A percentile compares a stretch with the other conserved stretches of the same genome.
Evolutionary conservation across 2,113 vertebrate species (phyloP).

Genomic region (Antechinus flavipes): DNA sequence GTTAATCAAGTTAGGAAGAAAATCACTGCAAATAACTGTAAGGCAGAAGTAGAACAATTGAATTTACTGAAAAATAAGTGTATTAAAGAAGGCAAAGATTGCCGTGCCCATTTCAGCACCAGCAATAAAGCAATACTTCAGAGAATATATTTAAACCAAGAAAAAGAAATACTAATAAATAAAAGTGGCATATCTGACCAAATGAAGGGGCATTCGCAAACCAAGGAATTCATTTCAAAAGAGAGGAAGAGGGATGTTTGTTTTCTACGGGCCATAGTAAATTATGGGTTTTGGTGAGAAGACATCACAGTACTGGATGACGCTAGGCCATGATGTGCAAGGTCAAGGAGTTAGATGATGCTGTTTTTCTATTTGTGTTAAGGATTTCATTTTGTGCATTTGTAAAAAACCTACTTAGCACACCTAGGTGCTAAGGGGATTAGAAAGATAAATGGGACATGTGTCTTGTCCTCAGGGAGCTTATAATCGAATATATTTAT

Average conservation of each 20-base stretch:
- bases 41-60: fast-evolving
- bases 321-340: not conserved
- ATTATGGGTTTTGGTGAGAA: not conserved
- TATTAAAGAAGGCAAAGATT: fast-evolving
- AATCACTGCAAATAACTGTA: not conserved
- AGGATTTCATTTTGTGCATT: not conserved
- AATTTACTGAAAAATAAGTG: not conserved
- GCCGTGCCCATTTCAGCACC: not conserved
- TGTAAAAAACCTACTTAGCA: not conserved
- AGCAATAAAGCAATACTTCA: not conserved
- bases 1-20: not conserved
- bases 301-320: not conserved
- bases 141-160: not conserved
- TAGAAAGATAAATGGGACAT: not conserved
- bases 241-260: not conserved
- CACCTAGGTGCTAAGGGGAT: not conserved
- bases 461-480: not conserved
- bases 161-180: not conserved
- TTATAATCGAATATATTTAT: not conserved
- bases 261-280: not conserved
- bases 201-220: not conserved
- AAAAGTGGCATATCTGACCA: not conserved
- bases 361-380: fast-evolving
- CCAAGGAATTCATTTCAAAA: fast-evolving
- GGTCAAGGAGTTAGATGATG: fast-evolving